phyloP scores from a whole-genome alignment of 2,113 vertebrate species.

The Myrmecophaga tridactyla region DNA sequence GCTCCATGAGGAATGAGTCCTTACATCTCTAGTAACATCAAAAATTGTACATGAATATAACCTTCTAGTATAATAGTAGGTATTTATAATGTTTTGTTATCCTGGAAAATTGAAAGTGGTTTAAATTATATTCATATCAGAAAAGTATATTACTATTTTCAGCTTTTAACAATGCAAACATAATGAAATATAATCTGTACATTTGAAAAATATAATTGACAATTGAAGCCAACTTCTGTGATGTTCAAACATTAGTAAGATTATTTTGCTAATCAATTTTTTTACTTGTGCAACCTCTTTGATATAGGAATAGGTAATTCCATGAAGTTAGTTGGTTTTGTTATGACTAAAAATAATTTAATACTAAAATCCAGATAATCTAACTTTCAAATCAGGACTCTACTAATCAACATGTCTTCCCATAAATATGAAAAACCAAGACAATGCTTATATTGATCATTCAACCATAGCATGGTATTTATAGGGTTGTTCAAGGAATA shows the following conservation, averaged over 20 bases:
- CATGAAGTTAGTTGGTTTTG: neutral
- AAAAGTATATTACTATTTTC: neutral
- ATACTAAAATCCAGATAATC: neutral
- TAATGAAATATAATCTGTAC: neutral
- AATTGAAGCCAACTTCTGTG: neutral
- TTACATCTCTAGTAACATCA: neutral
- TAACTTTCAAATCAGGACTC: neutral
- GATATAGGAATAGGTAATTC: neutral
- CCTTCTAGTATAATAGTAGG: neutral
- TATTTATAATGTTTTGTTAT: neutral
- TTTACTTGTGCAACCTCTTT: neutral
- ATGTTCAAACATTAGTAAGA: neutral
- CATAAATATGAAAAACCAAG: neutral
- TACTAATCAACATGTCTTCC: neutral
- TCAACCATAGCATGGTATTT: neutral
- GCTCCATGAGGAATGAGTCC: neutral
- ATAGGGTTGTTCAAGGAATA: neutral
- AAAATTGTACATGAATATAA: neutral
- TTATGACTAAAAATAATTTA: neutral
- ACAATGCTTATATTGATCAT: neutral
- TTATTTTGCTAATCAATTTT: neutral
- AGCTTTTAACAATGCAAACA: neutral
- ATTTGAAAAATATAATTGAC: neutral
- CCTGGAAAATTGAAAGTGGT: neutral
- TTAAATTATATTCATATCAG: neutral